Evolutionary conservation across 35 echinoderm and acorn worm genomes (phyloP).

Genomic region (Apostichopus japonicus): DNA sequence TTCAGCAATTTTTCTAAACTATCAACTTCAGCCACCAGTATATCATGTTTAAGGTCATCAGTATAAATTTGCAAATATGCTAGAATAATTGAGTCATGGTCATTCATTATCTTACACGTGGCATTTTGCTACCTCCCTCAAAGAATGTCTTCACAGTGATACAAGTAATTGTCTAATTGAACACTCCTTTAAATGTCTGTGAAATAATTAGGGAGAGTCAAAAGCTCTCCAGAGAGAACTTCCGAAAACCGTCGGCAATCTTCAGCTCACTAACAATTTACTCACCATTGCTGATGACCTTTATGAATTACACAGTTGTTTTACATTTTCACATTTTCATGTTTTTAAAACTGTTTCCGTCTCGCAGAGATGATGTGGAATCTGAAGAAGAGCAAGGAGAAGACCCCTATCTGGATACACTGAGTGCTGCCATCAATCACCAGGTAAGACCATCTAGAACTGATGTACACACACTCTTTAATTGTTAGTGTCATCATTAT

Average conservation of each 20-base stretch:
- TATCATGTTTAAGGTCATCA: too few species aligned
- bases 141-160: neutral
- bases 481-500: too few species aligned
- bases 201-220: neutral
- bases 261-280: too few species aligned
- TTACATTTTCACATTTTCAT: too few species aligned
- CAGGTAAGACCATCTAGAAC: constrained; percentile 61
- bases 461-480: neutral
- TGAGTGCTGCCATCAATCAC: constrained; percentile 87
- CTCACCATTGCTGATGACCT: too few species aligned
- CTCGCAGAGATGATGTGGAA: constrained; percentile 57
- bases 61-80: too few species aligned
- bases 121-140: neutral
- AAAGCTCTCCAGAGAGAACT: neutral
- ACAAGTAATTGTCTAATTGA: neutral
- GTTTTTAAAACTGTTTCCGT: too few species aligned
- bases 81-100: too few species aligned
- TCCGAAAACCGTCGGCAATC: neutral
- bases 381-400: constrained; percentile 75
- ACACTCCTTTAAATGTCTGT: neutral
- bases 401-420: constrained; percentile 86
- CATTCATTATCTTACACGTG: neutral
- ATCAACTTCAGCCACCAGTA: too few species aligned
- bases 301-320: too few species aligned
- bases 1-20: too few species aligned